Evolutionary conservation across 2,888 invertebrate species (phyloP), one percentile per base, ranked within the genome.

Genomic region (Rhingia campestris): DNA sequence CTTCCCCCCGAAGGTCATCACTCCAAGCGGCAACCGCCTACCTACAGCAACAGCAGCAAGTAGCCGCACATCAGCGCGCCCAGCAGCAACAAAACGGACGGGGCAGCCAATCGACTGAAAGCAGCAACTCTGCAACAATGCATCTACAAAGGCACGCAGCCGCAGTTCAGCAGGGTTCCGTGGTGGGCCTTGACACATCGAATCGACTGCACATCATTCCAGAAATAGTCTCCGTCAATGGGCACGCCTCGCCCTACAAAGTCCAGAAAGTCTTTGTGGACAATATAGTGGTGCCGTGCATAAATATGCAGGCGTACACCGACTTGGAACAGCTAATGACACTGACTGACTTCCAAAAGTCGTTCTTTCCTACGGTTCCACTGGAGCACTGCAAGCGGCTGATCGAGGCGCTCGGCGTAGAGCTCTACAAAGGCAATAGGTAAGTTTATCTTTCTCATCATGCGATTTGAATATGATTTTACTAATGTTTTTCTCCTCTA

Each of bases 221-320:
- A 22, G 96, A 96, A 89, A 93, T 95, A 89, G 93, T 93, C 86
- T 92, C 93, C 81, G 93, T 93, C 89, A 94, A 94, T 88, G 93
- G 93, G 90, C 95, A 94, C 92, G 93, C 94, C 90, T 95, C 95
- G 89, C 95, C 95, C 88, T 96, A 95, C 92, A 95, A 95, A 93
- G 94, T 96, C 56, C 96, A 96, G 89, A 96, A 95, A 89, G 96
- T 96, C 49, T 93, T 95, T 84, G 95, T 97, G 70, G 96, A 96
- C 89, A 95, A 95, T 88, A 95, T 95, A 88, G 94, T 96, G 93
- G 95, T 97, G 87, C 96, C 95, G 67, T 96, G 96, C 92, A 96
- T 97, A 89, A 97, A 97, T 92, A 95, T 95, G 92, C 96, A 96
- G 92, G 96, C 96, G 12, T 96, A 95, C 92, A 94, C 95, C 87